Conservation (phyloP, 2,113 vertebrate species). For the Trogon surrucura region DNA sequence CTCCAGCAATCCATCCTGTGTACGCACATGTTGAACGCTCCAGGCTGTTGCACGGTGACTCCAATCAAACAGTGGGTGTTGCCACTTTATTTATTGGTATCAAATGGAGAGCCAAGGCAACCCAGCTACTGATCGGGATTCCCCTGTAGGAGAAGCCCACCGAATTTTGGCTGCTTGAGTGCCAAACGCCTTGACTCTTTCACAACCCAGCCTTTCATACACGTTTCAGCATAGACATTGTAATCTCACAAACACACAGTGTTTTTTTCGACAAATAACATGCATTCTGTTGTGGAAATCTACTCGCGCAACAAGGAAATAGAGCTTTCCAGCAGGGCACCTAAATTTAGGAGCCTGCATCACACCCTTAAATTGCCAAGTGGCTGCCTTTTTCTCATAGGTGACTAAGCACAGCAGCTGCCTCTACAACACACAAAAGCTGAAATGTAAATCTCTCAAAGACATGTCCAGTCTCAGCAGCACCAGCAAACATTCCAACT, state of each 20-base stretch:
- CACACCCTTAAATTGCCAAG: background rate
- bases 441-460: background rate
- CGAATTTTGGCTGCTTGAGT: background rate
- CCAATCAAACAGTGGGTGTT: background rate
- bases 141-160: background rate
- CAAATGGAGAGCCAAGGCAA: background rate
- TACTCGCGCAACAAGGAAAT: background rate
- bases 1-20: background rate
- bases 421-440: background rate
- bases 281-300: background rate
- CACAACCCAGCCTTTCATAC: background rate
- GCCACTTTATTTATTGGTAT: background rate
- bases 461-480: background rate
- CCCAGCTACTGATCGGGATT: background rate
- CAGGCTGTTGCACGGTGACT: background rate
- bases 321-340: background rate
- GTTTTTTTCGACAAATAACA: background rate
- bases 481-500: background rate
- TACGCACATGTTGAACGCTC: fast-evolving
- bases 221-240: background rate
- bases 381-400: background rate
- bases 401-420: background rate
- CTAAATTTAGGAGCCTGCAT: background rate
- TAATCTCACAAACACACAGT: background rate
- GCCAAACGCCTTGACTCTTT: background rate